These are phyloP conservation scores for Chrysolina oricalcia DNA, from an alignment of 2,888 invertebrate species.

Conservation along the genomic window DNA sequence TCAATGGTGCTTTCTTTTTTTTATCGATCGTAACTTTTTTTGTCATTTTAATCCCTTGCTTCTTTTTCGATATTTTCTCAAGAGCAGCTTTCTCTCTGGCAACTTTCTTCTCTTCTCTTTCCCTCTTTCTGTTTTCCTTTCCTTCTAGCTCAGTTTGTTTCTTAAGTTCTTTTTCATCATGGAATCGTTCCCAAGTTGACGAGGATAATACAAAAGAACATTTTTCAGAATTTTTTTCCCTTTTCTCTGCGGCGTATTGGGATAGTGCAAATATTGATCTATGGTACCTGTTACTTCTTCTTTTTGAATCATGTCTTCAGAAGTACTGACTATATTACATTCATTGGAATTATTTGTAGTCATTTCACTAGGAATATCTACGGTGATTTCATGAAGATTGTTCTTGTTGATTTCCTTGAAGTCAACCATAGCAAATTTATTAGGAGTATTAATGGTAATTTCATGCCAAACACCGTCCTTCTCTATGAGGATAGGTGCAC, in stretches of 20 bases:
- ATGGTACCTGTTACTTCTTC: background rate
- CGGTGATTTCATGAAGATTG: background rate
- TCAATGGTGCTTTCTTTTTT: background rate
- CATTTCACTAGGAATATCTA: background rate
- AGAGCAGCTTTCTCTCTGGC: background rate
- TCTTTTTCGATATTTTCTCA: background rate
- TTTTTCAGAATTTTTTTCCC: background rate
- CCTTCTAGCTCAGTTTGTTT: background rate
- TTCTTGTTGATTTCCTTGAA: background rate
- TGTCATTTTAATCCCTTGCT: background rate
- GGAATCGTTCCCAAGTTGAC: background rate
- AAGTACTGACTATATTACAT: background rate
- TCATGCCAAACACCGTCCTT: background rate
- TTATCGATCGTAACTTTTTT: background rate
- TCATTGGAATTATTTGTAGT: background rate
- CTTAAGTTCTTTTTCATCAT: background rate
- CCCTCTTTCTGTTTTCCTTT: background rate
- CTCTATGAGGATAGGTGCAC: background rate
- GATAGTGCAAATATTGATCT: conserved; percentile 2
- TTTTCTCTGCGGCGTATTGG: conserved; percentile 7
- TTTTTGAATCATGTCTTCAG: conserved; percentile 1
- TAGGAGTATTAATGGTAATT: background rate
- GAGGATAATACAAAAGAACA: background rate
- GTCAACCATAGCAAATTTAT: background rate
- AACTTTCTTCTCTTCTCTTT: conserved; percentile 6